These are phyloP conservation scores for Bugulina stolonifera DNA, from an alignment of 2,888 invertebrate species.

Conservation along the genomic window DNA sequence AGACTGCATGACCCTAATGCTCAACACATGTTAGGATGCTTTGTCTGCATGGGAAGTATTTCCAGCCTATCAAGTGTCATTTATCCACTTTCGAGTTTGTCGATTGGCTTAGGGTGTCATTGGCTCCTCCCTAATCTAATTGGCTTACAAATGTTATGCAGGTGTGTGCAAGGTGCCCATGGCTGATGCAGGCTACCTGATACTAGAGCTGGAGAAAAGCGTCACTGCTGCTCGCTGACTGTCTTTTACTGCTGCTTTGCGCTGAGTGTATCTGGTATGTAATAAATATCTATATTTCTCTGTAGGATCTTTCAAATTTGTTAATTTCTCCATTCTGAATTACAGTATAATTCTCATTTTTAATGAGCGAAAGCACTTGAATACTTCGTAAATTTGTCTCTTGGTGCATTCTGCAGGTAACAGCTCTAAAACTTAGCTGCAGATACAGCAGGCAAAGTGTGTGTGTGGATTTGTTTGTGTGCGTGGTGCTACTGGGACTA, in stretches of 20 bases:
- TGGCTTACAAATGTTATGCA: not conserved
- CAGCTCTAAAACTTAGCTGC: not conserved
- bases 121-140: not conserved
- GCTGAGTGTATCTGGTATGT: slow-evolving; percentile 22
- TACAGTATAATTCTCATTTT: no score
- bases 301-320: no score
- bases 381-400: no score
- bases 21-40: slow-evolving; percentile 2
- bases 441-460: slow-evolving; percentile 18
- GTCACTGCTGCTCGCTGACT: not conserved
- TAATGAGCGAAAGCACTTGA: no score
- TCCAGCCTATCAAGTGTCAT: not conserved
- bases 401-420: no score
- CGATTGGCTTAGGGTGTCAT: not conserved
- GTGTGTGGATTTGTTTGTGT: not conserved
- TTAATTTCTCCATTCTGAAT: no score
- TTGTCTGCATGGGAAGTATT: slow-evolving; percentile 24
- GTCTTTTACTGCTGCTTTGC: slow-evolving; percentile 1
- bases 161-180: slow-evolving; percentile 12
- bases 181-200: not conserved
- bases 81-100: no score
- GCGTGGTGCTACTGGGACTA: no score
- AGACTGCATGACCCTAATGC: slow-evolving; percentile 13
- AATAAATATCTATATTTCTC: no score
- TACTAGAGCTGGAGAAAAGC: not conserved